phyloP scores from a whole-genome alignment of 2,113 vertebrate species.

The Podiceps cristatus region DNA sequence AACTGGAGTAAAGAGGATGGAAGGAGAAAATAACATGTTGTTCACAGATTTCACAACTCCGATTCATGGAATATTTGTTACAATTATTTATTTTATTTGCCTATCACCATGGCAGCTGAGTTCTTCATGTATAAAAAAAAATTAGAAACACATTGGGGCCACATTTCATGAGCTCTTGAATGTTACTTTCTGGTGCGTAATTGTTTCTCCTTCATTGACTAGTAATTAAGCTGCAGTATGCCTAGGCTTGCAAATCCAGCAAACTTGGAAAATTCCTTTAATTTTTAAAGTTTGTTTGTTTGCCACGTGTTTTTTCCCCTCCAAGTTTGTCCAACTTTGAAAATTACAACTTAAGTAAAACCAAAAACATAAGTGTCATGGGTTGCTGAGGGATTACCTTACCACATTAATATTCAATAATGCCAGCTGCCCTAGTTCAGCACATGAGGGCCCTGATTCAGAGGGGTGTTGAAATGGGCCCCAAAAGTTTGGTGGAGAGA shows the following conservation, averaged over 20 bases:
- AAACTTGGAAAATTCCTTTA: slow-evolving; percentile 68
- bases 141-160: slow-evolving; percentile 14
- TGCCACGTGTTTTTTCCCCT: slow-evolving; percentile 60
- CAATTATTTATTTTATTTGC: slow-evolving; percentile 66
- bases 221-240: slow-evolving; percentile 56
- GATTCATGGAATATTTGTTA: slow-evolving; percentile 35
- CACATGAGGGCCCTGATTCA: background rate
- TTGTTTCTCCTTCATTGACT: slow-evolving; percentile 60
- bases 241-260: slow-evolving; percentile 45
- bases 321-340: slow-evolving; percentile 44
- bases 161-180: slow-evolving; percentile 15
- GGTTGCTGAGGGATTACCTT: slow-evolving; percentile 48
- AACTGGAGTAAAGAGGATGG: background rate
- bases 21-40: slow-evolving; percentile 24
- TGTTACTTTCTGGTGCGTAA: slow-evolving; percentile 27
- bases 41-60: slow-evolving; percentile 50
- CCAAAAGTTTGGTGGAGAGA: background rate
- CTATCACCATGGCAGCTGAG: slow-evolving; percentile 45
- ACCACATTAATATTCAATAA: slow-evolving; percentile 49
- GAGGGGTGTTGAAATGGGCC: background rate
- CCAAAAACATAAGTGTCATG: slow-evolving; percentile 59
- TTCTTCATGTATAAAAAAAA: background rate
- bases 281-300: slow-evolving; percentile 67
- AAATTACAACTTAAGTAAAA: slow-evolving; percentile 69
- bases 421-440: slow-evolving; percentile 27